Evolutionary conservation across 2,888 invertebrate genomes (phyloP).

Genomic region (Copidosoma aretas): DNA sequence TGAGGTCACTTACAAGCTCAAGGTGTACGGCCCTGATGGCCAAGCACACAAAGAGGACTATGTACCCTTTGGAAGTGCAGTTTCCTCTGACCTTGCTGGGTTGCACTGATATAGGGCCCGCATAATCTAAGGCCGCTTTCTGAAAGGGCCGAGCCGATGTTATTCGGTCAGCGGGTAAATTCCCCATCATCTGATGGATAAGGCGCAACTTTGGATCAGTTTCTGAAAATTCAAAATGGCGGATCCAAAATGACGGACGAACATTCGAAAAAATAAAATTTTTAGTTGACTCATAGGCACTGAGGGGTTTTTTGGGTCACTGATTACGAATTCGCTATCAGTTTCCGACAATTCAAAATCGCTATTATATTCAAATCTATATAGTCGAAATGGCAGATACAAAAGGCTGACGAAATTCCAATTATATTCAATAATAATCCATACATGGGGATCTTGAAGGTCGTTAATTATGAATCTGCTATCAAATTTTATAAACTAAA

Average conservation of each 20-base stretch:
- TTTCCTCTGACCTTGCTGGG: background rate
- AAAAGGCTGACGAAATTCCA: no score
- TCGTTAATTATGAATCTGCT: no score
- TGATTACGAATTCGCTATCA: no score
- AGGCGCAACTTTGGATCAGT: background rate
- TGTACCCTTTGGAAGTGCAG: constrained; percentile 30
- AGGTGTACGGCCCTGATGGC: constrained; percentile 27
- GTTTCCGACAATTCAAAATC: constrained; percentile 10
- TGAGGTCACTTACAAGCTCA: constrained; percentile 33
- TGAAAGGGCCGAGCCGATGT: constrained; percentile 5
- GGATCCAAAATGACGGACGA: no score
- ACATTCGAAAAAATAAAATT: no score
- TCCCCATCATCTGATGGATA: constrained; percentile 20
- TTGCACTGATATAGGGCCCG: constrained; percentile 22
- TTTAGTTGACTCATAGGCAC: constrained; percentile 5
- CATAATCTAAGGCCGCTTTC: constrained; percentile 26
- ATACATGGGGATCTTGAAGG: no score
- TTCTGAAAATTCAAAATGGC: no score
- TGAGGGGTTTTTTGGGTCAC: no score
- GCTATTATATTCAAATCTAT: no score
- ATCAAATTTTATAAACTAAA: no score
- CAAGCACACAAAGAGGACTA: constrained; percentile 30
- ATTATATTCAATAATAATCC: no score
- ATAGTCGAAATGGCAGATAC: no score
- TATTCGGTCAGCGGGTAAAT: constrained; percentile 29